Percentiles rank a stretch among this genome's conserved stretches.
phyloP scores from a whole-genome alignment of 2,888 invertebrate species.

The Gibbula magus region DNA sequence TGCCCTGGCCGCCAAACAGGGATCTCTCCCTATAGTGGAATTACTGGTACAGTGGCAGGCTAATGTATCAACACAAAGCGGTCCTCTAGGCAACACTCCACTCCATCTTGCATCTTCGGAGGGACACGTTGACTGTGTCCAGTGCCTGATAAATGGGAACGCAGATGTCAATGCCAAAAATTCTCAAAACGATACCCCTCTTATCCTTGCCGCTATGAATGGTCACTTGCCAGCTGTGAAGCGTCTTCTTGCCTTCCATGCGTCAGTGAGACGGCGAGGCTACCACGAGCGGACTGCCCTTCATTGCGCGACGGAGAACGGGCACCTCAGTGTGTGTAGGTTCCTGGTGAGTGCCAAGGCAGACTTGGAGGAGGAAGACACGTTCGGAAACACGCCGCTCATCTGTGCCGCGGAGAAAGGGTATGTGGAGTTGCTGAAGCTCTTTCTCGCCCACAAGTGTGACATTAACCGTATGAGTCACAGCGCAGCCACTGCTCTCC shows the following conservation, averaged over 20 bases:
- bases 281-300: conserved; percentile 67
- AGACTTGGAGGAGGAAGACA: conserved; percentile 66
- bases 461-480: conserved; percentile 67
- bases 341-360: conserved; percentile 61
- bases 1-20: conserved; percentile 55
- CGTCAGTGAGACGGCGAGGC: conserved; percentile 62
- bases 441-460: conserved; percentile 59
- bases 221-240: conserved; percentile 65
- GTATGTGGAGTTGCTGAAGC: conserved; percentile 58
- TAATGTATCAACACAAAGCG: conserved; percentile 51
- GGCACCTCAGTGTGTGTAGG: conserved; percentile 60
- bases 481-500: conserved; percentile 65
- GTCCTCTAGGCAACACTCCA: conserved; percentile 59
- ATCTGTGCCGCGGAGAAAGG: conserved; percentile 69
- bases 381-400: conserved; percentile 66
- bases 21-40: conserved; percentile 56
- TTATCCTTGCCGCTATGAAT: conserved; percentile 66
- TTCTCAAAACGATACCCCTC: conserved; percentile 64
- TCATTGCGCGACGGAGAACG: conserved; percentile 68
- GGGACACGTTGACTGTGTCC: conserved; percentile 60
- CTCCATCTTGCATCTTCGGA: conserved; percentile 66
- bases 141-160: conserved; percentile 57
- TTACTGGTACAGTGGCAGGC: conserved; percentile 63
- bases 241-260: conserved; percentile 60
- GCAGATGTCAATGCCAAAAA: conserved; percentile 62